phyloP scores from a whole-genome alignment of 2,888 invertebrate species.

The Coenonympha arcania region DNA sequence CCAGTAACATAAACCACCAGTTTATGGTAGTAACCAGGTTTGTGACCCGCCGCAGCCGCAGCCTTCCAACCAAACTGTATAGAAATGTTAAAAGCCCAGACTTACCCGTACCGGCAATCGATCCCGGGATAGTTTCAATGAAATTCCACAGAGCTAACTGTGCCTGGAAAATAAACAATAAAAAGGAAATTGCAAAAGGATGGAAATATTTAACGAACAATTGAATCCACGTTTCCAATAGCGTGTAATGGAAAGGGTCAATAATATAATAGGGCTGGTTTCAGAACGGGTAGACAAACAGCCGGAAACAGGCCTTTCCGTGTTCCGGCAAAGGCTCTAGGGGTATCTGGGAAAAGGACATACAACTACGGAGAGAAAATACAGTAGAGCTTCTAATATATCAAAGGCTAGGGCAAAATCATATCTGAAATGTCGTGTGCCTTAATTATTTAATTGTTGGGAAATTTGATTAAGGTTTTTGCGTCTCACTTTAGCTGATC shows the following conservation, averaged over 20 bases:
- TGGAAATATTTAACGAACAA: background rate
- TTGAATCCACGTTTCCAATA: background rate
- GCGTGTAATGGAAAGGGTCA: slow-evolving; percentile 1
- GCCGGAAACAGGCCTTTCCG: background rate
- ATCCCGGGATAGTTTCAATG: no score
- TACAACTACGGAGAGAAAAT: background rate
- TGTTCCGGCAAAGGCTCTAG: background rate
- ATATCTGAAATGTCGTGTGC: no score
- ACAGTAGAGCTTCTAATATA: background rate
- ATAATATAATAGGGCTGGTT: background rate
- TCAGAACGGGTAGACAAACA: background rate
- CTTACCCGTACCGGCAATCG: no score
- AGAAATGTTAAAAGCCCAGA: no score
- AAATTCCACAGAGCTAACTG: background rate
- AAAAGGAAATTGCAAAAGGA: background rate
- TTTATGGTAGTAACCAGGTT: no score
- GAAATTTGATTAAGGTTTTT: no score
- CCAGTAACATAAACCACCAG: no score
- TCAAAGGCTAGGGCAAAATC: background rate
- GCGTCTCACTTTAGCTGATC: no score
- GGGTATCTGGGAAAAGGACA: background rate
- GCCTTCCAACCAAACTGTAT: no score
- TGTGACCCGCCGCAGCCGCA: no score
- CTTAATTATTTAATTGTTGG: no score
- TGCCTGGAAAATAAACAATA: background rate